Base-by-base conservation (phyloP, 2,797 vertebrate species). In the Girardinus metallicus region DNA sequence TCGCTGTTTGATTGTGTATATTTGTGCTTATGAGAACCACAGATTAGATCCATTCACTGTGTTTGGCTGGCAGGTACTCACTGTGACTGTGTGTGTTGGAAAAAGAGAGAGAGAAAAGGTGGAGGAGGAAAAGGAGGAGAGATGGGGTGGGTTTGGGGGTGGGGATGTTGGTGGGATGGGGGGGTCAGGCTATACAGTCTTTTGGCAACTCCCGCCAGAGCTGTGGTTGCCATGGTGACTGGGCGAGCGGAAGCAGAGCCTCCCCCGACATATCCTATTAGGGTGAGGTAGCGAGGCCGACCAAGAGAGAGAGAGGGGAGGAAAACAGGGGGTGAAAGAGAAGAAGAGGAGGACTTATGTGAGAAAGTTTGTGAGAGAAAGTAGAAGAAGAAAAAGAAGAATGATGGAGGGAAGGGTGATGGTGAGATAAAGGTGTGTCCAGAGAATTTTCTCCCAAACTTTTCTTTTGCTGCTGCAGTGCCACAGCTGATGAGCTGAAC, bases 261-360 rank as follows among this genome's bases (percentile, higher is more conserved):
- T 97, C 96, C 96, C 93, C 96, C 90, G 66, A 95, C 93, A 87
- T 95, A 94, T 88, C 96, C 94, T 93, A 97, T 96, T 88, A 97
- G 94, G 88, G 90, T 78, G 83, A 92, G 91, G 85, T 87, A 88
- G 84, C 44, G 87, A 87, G 86, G 78, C 80, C 77, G 47, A 15
- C 9, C 55, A 3, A 75, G 36, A 23, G 77, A 51, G 23, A 43
- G 26, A 31, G n/a, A 39, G 44, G 46, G 5, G 29, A n/a, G 23
- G 36, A 23, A 46, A 29, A n/a, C 18, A 41, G 46, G 29, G 55
- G 29, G 57, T 66, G 15, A 13, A 55, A 29, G 36, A 39, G 41
- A 29, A 86, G 41, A 47, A 39, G 39, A 39, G 86, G 26, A 21
- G 23, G 57, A 77, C 68, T 6, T 73, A 23, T 78, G 74, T 39